phyloP scores from a whole-genome alignment of 1,140 invertebrate species.

The Cardiocondyla obscurior region DNA sequence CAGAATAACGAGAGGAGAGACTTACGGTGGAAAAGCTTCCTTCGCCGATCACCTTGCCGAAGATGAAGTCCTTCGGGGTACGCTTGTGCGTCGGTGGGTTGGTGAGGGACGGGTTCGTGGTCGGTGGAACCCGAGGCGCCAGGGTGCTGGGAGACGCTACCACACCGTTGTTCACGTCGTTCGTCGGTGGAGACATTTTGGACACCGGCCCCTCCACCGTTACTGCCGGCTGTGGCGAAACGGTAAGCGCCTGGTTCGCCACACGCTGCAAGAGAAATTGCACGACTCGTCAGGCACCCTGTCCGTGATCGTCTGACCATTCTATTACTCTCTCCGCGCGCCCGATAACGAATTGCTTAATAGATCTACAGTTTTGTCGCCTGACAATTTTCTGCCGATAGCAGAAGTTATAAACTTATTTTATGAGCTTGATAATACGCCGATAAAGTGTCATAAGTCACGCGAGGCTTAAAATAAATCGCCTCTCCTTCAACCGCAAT shows the following conservation, averaged over 20 bases:
- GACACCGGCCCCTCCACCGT: conserved; percentile 83
- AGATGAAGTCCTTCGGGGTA: conserved; percentile 95
- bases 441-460: conserved; percentile 28
- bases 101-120: conserved; percentile 71
- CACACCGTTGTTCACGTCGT: conserved; percentile 81
- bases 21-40: conserved; percentile 97
- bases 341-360: not conserved
- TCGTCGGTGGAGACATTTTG: conserved; percentile 83
- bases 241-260: conserved; percentile 83
- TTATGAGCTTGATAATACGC: conserved; percentile 25
- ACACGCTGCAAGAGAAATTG: conserved; percentile 79
- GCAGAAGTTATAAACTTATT: too few relatives aligned
- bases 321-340: not conserved
- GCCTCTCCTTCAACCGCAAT: not conserved
- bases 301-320: conserved; percentile 14
- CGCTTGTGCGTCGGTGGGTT: conserved; percentile 86
- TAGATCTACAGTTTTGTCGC: not conserved
- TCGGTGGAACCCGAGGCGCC: conserved; percentile 75
- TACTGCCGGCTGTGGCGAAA: conserved; percentile 82
- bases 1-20: conserved; percentile 37
- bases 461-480: not conserved
- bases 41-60: conserved; percentile 97
- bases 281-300: conserved; percentile 32
- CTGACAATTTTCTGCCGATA: conserved; percentile 9
- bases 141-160: conserved; percentile 73